These are phyloP conservation scores for Theretra japonica DNA, from an alignment of 2,888 invertebrate genomes.

Conservation along the genomic window DNA sequence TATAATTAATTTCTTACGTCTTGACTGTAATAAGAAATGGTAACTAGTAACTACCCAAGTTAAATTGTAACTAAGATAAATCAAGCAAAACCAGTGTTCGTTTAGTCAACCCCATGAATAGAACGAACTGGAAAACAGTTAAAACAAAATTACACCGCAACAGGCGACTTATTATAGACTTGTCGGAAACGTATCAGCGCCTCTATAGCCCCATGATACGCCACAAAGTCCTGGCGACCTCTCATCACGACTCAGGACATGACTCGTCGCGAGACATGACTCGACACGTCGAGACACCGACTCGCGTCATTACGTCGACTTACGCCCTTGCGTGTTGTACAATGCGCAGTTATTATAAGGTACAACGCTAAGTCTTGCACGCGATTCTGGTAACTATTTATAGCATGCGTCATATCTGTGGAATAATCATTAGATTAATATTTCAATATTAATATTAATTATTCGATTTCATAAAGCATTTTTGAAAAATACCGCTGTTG, in stretches of 20 bases:
- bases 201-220: slow-evolving; percentile 52
- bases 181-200: slow-evolving; percentile 42
- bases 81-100: no score
- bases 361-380: not conserved
- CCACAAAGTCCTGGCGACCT: slow-evolving; percentile 44
- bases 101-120: not conserved
- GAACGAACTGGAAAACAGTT: slow-evolving; percentile 11
- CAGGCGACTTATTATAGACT: slow-evolving; percentile 31
- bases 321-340: slow-evolving; percentile 20
- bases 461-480: no score
- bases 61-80: no score
- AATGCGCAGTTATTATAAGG: not conserved
- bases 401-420: not conserved
- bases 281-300: slow-evolving; percentile 43
- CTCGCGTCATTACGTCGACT: slow-evolving; percentile 32
- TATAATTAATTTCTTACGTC: no score
- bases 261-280: slow-evolving; percentile 46
- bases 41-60: no score
- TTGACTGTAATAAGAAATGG: no score
- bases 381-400: slow-evolving; percentile 8
- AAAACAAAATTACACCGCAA: slow-evolving; percentile 26
- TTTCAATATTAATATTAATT: no score
- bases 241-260: slow-evolving; percentile 51
- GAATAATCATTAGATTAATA: not conserved
- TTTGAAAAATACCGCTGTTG: no score